These are phyloP conservation scores for Isaurus tuberculatus DNA, from an alignment of 92 coral and sea anemone genomes.

Conservation along the genomic window DNA sequence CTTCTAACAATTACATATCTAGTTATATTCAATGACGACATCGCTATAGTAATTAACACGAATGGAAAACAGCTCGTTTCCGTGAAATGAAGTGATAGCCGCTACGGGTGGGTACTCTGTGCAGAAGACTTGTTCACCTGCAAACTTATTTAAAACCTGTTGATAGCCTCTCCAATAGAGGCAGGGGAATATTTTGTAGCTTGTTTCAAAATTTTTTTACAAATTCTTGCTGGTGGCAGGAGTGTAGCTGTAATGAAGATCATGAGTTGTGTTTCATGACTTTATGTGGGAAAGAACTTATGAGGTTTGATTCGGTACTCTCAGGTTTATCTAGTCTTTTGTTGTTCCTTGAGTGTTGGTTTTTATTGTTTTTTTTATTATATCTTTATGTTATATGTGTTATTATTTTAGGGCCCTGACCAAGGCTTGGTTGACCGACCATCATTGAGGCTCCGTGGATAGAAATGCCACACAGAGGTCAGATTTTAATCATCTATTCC, in stretches of 20 bases:
- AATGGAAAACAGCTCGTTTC: slow-evolving; percentile 12
- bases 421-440: slow-evolving; percentile 51
- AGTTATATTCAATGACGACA: too few species aligned
- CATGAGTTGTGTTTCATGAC: neutral
- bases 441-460: slow-evolving; percentile 52
- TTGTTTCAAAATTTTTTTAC: slow-evolving; percentile 12
- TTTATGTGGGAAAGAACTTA: neutral
- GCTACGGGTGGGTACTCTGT: slow-evolving; percentile 23
- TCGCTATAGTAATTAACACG: neutral
- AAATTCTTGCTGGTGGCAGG: slow-evolving; percentile 20
- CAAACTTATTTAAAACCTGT: neutral
- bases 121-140: slow-evolving; percentile 30
- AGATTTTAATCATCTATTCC: neutral
- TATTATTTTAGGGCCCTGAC: slow-evolving; percentile 42
- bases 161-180: neutral
- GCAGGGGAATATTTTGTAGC: neutral
- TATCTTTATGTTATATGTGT: neutral
- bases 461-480: slow-evolving; percentile 92
- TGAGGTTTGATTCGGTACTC: neutral
- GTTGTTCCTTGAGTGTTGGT: too few species aligned
- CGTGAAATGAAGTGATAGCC: neutral
- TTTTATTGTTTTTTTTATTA: neutral
- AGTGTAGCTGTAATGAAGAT: neutral
- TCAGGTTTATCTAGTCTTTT: neutral
- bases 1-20: neutral